Conservation (phyloP, 2,797 vertebrate genomes). For the Rachycentron canadum region DNA sequence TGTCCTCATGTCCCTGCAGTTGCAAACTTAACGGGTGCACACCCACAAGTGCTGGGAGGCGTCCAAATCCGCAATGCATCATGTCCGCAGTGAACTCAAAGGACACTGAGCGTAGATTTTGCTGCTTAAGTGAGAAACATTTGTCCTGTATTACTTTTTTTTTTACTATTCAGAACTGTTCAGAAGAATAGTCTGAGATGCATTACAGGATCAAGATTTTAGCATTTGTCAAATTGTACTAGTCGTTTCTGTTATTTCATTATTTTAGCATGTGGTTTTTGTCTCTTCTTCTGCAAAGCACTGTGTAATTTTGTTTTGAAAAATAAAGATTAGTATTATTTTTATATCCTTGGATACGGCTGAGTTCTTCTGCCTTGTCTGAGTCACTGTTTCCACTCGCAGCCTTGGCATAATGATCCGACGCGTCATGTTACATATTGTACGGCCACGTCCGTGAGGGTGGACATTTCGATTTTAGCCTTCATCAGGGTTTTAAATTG, state of each 20-base stretch:
- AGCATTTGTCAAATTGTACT: not conserved
- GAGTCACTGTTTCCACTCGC: not conserved
- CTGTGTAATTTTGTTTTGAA: conserved; percentile 12
- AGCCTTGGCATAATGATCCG: not conserved
- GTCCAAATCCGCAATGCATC: not conserved
- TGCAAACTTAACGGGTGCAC: not conserved
- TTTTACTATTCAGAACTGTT: not conserved
- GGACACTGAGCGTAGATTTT: not conserved
- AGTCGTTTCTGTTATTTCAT: not conserved
- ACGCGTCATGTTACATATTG: not conserved
- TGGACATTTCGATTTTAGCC: conserved; percentile 6
- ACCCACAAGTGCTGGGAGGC: not conserved
- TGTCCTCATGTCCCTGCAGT: not conserved
- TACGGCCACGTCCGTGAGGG: not conserved
- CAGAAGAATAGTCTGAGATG: not conserved
- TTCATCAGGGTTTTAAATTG: conserved; percentile 31
- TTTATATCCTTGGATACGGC: conserved; percentile 13
- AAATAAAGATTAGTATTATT: conserved; percentile 11
- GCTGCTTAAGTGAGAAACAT: not conserved
- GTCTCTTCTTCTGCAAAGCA: not conserved
- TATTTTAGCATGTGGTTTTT: not conserved
- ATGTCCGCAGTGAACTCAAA: not conserved
- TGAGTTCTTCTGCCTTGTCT: not conserved
- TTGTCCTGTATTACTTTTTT: not conserved
- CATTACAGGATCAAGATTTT: not conserved